Percentiles rank a stretch among this genome's conserved stretches.
Evolutionary conservation across 64 coral and sea anemone genomes (phyloP).

Genomic region (Catalaphyllia jardinei): DNA sequence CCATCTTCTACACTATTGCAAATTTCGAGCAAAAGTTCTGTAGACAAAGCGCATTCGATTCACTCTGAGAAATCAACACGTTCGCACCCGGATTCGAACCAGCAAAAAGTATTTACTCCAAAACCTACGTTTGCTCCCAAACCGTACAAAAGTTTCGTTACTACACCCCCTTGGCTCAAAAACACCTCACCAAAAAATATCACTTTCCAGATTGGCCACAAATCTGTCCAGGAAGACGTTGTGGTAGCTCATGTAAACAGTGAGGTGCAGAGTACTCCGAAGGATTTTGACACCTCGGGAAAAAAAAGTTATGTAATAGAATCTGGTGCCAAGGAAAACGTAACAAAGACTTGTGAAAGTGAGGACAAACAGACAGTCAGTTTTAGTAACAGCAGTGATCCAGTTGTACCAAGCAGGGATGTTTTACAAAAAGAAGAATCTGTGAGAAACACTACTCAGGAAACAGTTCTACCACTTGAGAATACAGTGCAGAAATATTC

Average conservation of each 20-base stretch:
- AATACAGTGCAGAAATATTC: constrained; percentile 5
- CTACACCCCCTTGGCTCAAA: constrained; percentile 25
- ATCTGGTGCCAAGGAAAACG: not conserved
- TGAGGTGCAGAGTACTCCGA: not conserved
- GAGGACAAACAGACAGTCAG: not conserved
- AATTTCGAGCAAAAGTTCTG: not conserved
- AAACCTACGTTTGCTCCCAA: not conserved
- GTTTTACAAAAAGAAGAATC: not conserved
- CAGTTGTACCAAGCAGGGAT: not conserved
- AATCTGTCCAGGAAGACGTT: not conserved
- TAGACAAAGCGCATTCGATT: constrained; percentile 8
- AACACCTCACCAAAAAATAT: not conserved
- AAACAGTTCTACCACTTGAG: not conserved
- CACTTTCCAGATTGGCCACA: not conserved
- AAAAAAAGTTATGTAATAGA: not conserved
- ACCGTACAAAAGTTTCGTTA: constrained; percentile 12
- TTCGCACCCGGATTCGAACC: not conserved
- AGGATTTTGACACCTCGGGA: not conserved
- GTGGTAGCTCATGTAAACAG: not conserved
- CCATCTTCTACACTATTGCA: constrained; percentile 4
- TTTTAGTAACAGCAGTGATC: not conserved
- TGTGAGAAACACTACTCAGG: not conserved
- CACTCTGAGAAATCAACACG: constrained; percentile 3
- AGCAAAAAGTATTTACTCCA: not conserved
- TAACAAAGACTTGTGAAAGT: not conserved